Evolutionary conservation across 1,140 invertebrate genomes (phyloP).

Genomic region (Lanistes nyassanus): DNA sequence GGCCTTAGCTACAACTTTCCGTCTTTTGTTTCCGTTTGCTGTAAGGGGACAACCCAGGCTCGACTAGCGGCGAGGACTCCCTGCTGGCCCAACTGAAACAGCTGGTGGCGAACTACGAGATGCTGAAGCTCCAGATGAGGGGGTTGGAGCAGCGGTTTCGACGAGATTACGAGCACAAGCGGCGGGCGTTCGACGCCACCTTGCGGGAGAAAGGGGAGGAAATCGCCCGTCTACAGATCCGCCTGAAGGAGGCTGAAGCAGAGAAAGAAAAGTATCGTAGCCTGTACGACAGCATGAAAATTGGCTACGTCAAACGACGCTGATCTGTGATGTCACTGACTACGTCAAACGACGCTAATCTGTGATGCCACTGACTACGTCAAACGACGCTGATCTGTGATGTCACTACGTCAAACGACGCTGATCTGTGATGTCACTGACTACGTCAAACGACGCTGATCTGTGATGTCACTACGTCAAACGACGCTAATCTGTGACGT

Average conservation of each 20-base stretch:
- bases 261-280: constrained; percentile 28
- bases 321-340: not conserved
- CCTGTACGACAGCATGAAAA: constrained; percentile 28
- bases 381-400: no score
- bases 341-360: no score
- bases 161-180: constrained; percentile 10
- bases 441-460: no score
- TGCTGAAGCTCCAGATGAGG: constrained; percentile 9
- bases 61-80: not conserved
- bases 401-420: no score
- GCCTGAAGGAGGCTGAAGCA: constrained; percentile 22
- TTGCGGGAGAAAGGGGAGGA: constrained; percentile 19
- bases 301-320: not conserved
- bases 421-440: no score
- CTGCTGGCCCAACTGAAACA: constrained; percentile 20
- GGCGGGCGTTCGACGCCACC: constrained; percentile 14
- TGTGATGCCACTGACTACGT: no score
- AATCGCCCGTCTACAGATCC: constrained; percentile 14
- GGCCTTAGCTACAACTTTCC: no score
- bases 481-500: no score
- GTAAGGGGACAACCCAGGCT: no score
- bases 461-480: no score
- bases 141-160: constrained; percentile 18
- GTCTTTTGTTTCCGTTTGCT: no score
- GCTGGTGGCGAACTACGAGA: constrained; percentile 28